Evolutionary conservation across 2,888 invertebrate species (phyloP).

Genomic region (Labia minor): DNA sequence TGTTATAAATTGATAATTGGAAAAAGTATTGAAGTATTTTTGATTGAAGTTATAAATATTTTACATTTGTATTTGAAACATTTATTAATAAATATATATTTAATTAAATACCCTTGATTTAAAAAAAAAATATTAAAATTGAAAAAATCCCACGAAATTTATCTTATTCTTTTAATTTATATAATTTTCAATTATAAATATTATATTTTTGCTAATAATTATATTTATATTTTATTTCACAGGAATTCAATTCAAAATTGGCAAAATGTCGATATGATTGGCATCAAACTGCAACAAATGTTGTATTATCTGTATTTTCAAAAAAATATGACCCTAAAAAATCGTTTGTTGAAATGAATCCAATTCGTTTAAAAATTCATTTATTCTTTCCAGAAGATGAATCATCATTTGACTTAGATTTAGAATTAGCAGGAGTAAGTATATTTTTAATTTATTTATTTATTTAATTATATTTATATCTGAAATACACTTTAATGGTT

Average conservation of each 20-base stretch:
- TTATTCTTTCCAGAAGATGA: conserved; percentile 70
- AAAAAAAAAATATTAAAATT: too few species aligned
- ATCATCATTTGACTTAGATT: conserved; percentile 59
- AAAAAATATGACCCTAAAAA: conserved; percentile 74
- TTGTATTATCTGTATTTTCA: conserved; percentile 80
- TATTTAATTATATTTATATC: too few species aligned
- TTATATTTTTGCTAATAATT: conserved; percentile 18
- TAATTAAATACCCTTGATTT: too few species aligned
- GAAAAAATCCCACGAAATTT: too few species aligned
- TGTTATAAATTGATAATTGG: too few species aligned
- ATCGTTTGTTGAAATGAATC: conserved; percentile 70
- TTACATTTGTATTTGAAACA: too few species aligned
- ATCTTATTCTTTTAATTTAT: too few species aligned
- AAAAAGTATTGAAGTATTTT: neutral
- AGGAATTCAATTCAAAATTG: conserved; percentile 44
- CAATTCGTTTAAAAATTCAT: conserved; percentile 62
- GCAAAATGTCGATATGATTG: conserved; percentile 81
- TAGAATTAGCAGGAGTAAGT: conserved; percentile 73
- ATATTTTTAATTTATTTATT: conserved; percentile 17
- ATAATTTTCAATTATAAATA: neutral
- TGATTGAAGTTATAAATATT: neutral
- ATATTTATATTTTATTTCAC: conserved; percentile 30
- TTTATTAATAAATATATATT: too few species aligned
- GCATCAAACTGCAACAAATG: conserved; percentile 81
- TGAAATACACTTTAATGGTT: too few species aligned